Conservation (phyloP, 2,797 vertebrate species). For the Otolemur crassicaudatus region DNA sequence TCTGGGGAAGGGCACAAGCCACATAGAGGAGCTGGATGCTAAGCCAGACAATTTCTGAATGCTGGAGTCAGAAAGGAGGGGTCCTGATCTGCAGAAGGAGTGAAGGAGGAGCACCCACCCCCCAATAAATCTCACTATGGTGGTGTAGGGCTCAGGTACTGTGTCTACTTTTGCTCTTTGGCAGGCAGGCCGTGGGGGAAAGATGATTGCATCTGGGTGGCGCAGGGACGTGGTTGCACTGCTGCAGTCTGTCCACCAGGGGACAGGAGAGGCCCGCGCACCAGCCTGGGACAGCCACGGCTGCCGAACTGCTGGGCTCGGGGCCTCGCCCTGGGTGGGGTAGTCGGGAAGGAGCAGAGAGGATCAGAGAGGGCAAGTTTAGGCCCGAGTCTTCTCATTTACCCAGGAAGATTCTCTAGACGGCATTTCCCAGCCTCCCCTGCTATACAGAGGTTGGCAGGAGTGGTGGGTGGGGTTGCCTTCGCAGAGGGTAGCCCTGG, state of each 20-base stretch:
- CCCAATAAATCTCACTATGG: neutral
- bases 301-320: neutral
- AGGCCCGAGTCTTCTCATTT: neutral
- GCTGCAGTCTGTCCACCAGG: conserved; percentile 46
- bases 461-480: neutral
- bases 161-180: neutral
- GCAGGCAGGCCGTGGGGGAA: rapidly evolving
- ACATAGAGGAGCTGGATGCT: rapidly evolving
- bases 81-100: neutral
- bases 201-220: neutral
- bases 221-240: neutral
- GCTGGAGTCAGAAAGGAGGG: neutral
- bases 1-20: neutral
- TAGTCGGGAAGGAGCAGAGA: neutral
- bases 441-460: neutral
- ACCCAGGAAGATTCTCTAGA: neutral
- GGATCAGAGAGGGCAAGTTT: neutral
- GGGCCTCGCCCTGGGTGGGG: neutral
- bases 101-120: neutral
- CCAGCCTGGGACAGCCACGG: rapidly evolving
- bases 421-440: neutral
- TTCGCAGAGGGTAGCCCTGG: neutral
- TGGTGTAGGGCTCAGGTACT: neutral
- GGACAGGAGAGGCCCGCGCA: conserved; percentile 60
- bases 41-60: neutral